Evolutionary conservation across 1,140 invertebrate species (phyloP).

Genomic region (Eupristina koningsbergeri): DNA sequence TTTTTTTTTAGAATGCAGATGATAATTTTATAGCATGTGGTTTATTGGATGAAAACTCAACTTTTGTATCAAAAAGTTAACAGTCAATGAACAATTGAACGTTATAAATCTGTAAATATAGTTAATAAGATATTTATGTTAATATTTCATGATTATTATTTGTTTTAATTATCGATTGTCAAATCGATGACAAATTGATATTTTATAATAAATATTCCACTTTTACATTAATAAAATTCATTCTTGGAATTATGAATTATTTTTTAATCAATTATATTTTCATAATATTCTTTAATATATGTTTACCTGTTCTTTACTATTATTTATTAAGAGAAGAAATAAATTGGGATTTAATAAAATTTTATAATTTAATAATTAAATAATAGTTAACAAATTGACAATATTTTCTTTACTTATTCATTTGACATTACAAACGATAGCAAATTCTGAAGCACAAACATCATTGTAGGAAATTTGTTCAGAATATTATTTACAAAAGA

Average conservation of each 20-base stretch:
- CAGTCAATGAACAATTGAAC: not conserved
- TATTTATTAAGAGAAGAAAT: not conserved
- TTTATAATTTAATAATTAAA: too few relatives aligned
- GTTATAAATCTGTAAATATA: slow-evolving; percentile 31
- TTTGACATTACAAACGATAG: too few relatives aligned
- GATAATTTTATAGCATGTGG: slow-evolving; percentile 44
- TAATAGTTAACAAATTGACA: too few relatives aligned
- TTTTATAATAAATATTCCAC: slow-evolving; percentile 29
- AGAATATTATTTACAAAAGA: too few relatives aligned
- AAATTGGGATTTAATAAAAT: too few relatives aligned
- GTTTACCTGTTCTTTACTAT: not conserved
- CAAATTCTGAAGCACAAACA: too few relatives aligned
- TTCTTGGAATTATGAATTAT: slow-evolving; percentile 32
- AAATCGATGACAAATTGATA: slow-evolving; percentile 13
- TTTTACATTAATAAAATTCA: slow-evolving; percentile 41
- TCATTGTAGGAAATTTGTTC: too few relatives aligned
- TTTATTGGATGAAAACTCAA: slow-evolving; percentile 32
- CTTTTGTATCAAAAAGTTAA: slow-evolving; percentile 41
- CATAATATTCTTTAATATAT: not conserved
- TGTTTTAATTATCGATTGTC: not conserved
- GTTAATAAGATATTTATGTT: slow-evolving; percentile 35
- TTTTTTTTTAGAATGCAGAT: slow-evolving; percentile 18
- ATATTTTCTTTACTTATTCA: too few relatives aligned
- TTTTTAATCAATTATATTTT: not conserved
- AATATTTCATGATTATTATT: slow-evolving; percentile 6